These are phyloP conservation scores for Helicolenus hilgendorfi DNA, from an alignment of 2,797 vertebrate species.

Conservation along the genomic window DNA sequence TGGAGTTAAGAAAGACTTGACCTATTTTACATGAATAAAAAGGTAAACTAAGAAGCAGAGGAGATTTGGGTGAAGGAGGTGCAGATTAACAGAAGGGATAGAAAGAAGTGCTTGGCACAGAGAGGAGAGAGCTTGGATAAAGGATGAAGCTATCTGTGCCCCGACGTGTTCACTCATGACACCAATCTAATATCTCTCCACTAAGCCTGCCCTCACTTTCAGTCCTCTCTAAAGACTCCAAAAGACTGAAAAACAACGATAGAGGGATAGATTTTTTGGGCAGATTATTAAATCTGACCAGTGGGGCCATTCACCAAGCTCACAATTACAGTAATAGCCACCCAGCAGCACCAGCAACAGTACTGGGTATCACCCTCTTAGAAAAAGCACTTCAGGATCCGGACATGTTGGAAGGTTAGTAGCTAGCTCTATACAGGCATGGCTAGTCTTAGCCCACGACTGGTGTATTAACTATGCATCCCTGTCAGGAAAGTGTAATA, in stretches of 20 bases:
- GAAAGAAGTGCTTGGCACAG: constrained; percentile 7
- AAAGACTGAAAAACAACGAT: not conserved
- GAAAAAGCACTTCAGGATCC: not conserved
- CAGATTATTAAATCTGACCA: not conserved
- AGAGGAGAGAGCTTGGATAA: constrained; percentile 44
- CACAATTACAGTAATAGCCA: not conserved
- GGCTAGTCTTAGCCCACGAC: not conserved
- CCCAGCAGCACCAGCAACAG: not conserved
- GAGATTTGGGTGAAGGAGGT: not conserved
- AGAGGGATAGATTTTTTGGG: not conserved
- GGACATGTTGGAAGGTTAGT: not conserved
- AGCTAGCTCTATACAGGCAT: rapidly evolving
- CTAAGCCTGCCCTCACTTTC: constrained; percentile 44
- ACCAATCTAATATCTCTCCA: constrained; percentile 65
- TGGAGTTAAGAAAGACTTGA: not conserved
- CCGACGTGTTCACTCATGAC: constrained; percentile 48
- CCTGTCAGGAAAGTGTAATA: not conserved
- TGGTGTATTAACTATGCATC: not conserved
- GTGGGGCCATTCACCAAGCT: not conserved
- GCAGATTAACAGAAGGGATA: constrained; percentile 45
- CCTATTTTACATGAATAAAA: not conserved
- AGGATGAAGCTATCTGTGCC: constrained; percentile 52
- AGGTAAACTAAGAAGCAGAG: not conserved
- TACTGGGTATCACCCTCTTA: not conserved
- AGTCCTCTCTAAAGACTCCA: constrained; percentile 28